Percentiles rank a stretch among this genome's conserved stretches.
Conservation (phyloP, 2,888 invertebrate species). For the Lingula anatina region DNA sequence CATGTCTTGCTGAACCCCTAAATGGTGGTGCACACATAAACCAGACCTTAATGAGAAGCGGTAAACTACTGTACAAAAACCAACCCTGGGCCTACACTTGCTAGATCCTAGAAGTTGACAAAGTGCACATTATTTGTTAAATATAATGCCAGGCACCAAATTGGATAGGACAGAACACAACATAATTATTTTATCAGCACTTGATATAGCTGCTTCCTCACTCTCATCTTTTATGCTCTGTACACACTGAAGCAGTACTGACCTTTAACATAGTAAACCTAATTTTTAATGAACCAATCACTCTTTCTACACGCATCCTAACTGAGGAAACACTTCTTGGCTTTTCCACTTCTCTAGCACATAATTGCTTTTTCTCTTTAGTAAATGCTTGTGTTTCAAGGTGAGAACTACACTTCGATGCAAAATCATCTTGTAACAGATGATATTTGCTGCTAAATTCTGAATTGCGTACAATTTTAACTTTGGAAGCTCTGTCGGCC, state of each 20-base stretch:
- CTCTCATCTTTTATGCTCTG: conserved; percentile 9
- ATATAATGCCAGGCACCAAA: conserved; percentile 11
- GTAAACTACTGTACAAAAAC: too few relatives aligned
- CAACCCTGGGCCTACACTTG: too few relatives aligned
- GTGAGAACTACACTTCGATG: conserved; percentile 10
- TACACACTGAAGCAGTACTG: conserved; percentile 8
- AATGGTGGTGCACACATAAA: too few relatives aligned
- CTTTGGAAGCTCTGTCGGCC: conserved; percentile 17
- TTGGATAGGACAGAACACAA: conserved; percentile 13
- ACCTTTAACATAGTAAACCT: conserved; percentile 14
- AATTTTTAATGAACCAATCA: conserved; percentile 18
- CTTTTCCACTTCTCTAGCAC: conserved; percentile 14
- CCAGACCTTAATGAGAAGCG: too few relatives aligned
- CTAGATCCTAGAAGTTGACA: too few relatives aligned
- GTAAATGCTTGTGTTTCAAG: conserved; percentile 13
- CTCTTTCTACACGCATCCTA: conserved; percentile 17
- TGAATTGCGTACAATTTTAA: conserved; percentile 11
- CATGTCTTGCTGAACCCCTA: too few relatives aligned
- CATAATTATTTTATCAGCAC: conserved; percentile 10
- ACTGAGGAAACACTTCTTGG: conserved; percentile 11
- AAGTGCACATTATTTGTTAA: too few relatives aligned
- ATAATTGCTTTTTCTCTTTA: conserved; percentile 15
- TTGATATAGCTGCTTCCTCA: not conserved
- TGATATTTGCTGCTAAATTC: conserved; percentile 10
- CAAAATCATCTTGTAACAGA: conserved; percentile 16